These are phyloP conservation scores for Thamnaconus septentrionalis DNA, from an alignment of 2,113 vertebrate species.

Conservation along the genomic window DNA sequence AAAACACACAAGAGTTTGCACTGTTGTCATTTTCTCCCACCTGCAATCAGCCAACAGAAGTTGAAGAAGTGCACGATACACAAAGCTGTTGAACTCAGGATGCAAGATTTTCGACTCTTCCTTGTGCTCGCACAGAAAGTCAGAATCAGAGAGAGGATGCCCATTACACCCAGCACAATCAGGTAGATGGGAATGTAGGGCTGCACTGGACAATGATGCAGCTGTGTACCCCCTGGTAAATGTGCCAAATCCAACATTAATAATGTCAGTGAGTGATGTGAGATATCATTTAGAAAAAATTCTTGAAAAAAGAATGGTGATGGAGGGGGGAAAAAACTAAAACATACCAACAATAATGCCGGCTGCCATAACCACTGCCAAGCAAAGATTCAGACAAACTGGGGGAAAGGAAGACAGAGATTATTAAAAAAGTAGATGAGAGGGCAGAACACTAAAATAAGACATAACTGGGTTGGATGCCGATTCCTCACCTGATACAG, in stretches of 20 bases:
- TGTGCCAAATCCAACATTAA: background rate
- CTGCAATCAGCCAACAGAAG: slow-evolving; percentile 63
- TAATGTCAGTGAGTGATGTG: background rate
- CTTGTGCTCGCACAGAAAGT: slow-evolving; percentile 30
- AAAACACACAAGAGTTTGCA: too few species aligned
- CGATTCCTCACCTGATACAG: slow-evolving; percentile 38
- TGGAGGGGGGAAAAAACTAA: background rate
- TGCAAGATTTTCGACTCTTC: background rate
- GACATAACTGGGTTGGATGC: background rate
- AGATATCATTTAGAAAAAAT: background rate
- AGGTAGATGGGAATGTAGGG: slow-evolving; percentile 63
- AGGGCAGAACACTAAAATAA: background rate
- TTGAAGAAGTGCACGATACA: slow-evolving; percentile 47
- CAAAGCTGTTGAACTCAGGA: background rate
- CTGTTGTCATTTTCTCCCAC: slow-evolving; percentile 30
- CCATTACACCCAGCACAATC: slow-evolving; percentile 48
- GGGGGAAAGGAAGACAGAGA: background rate
- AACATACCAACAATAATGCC: slow-evolving; percentile 59
- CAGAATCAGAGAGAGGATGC: slow-evolving; percentile 37
- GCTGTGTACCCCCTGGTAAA: slow-evolving; percentile 38
- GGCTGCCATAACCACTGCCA: slow-evolving; percentile 61
- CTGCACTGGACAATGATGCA: slow-evolving; percentile 39
- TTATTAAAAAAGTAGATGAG: background rate
- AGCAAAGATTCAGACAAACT: slow-evolving; percentile 60
- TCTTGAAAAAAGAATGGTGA: background rate